Percentiles rank a stretch among this genome's conserved stretches.
Conservation (phyloP, 2,797 vertebrate species). For the Loriculus beryllinus region DNA sequence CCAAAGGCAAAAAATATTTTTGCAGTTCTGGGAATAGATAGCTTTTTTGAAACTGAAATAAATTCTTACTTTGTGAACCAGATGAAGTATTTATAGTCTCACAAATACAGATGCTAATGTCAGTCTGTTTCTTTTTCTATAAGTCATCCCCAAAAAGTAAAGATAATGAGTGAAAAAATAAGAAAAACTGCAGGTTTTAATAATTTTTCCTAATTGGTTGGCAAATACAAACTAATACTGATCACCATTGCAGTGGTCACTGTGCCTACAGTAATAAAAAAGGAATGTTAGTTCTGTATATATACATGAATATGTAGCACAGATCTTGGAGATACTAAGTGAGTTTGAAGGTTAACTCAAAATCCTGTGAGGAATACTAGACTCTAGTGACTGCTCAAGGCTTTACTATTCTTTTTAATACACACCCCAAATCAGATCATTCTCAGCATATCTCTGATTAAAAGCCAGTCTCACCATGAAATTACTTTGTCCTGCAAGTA, state of each 20-base stretch:
- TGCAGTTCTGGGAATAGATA: not conserved
- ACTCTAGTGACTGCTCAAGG: not conserved
- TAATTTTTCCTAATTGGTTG: not conserved
- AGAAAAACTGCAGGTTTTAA: not conserved
- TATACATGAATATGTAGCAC: not conserved
- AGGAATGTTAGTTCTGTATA: not conserved
- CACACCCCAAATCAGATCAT: not conserved
- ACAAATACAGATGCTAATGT: not conserved
- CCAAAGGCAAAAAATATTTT: not conserved
- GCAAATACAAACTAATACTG: not conserved
- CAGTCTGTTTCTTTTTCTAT: not conserved
- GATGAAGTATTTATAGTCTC: not conserved
- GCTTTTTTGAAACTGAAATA: not conserved
- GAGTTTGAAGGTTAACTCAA: not conserved
- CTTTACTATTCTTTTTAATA: not conserved
- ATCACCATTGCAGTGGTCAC: not conserved
- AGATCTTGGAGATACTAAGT: not conserved
- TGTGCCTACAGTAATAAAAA: not conserved
- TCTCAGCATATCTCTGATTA: not conserved
- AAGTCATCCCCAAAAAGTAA: not conserved
- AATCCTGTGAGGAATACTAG: not conserved
- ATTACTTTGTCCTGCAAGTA: not conserved
- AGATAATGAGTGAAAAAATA: not conserved
- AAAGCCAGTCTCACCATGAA: slow-evolving; percentile 8
- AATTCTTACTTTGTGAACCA: not conserved